Evolutionary conservation across 1,140 invertebrate genomes (phyloP), one percentile per base, ranked within the genome.

Genomic region (Drosophila carrolli): DNA sequence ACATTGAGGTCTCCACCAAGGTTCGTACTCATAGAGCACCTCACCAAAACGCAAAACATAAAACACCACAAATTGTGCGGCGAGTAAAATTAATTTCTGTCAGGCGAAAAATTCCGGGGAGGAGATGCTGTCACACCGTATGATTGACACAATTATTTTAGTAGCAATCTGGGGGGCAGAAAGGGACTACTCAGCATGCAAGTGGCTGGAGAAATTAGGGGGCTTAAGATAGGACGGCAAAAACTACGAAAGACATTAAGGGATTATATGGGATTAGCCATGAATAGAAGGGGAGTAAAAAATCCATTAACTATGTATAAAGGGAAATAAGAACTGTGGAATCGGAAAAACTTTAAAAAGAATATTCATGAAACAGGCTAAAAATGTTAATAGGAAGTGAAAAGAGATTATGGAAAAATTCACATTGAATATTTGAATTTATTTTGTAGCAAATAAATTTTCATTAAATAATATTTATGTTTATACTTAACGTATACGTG

Each of bases 1-100:
- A 93, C 78, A 93, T 93, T 58, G 91, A 90, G 71, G 81, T 91
- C 56, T 92, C 92, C 81, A 78, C 92, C 56, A 92, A 93, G 92
- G 93, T 93, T 82, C 37, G 84, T 79, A 75, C 19, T 35, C 47
- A 14, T 51, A 50, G 11, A 10, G 4, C 27, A 29, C 29, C 35
- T 27, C 37, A 14, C 32, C 23, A 61, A 37, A 61, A 61, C 27
- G 48, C 48, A 27, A 35, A 32, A 19, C 59, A 58, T 9, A 41
- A 58, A 41, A 16, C 65, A 37, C 62, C 65, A 54, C 61, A 68
- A 66, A 66, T 47, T 66, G 65, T 68, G 65, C 65, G 65, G 65
- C 38, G 38, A 67, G 50, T 43, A 38, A 38, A 66, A 68, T 66
- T 68, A 70, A 70, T 70, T 67, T 43, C 56, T 54, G 65, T 54